A percentile compares a stretch with the other conserved stretches of the same genome.
Evolutionary conservation across 2,797 vertebrate species (phyloP).

Genomic region (Scyliorhinus canicula): DNA sequence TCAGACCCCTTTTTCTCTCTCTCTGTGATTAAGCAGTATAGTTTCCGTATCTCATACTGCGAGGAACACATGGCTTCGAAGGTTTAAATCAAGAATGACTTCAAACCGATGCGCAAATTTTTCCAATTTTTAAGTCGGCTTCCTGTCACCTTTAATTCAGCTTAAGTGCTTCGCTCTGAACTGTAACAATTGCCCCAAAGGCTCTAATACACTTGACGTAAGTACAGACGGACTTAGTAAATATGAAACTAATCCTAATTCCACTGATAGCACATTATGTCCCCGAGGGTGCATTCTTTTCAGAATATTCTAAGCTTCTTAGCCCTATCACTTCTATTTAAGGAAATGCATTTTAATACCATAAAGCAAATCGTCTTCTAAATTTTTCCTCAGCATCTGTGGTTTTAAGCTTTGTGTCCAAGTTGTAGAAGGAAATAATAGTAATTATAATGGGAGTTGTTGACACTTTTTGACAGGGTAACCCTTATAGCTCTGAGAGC

Average conservation of each 20-base stretch:
- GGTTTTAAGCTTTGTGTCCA: conserved; percentile 39
- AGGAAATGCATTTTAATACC: conserved; percentile 83
- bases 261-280: conserved; percentile 80
- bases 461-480: conserved; percentile 39
- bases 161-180: conserved; percentile 72
- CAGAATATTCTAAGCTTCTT: conserved; percentile 85
- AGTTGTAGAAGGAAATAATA: conserved; percentile 38
- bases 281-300: conserved; percentile 82
- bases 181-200: conserved; percentile 74
- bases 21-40: conserved; percentile 38
- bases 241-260: conserved; percentile 77
- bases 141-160: conserved; percentile 81
- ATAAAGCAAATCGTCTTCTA: conserved; percentile 80
- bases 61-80: conserved; percentile 36
- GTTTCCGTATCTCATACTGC: conserved; percentile 38
- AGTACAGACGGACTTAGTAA: conserved; percentile 81
- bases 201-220: conserved; percentile 76
- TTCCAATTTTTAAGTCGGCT: conserved; percentile 60
- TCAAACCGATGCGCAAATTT: conserved; percentile 37
- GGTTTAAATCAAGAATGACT: conserved; percentile 39
- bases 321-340: conserved; percentile 80
- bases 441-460: conserved; percentile 39
- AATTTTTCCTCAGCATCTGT: conserved; percentile 61
- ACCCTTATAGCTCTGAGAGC: conserved; percentile 38
- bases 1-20: conserved; percentile 16